Evolutionary conservation across 1,140 invertebrate genomes (phyloP).

Genomic region (Neodiprion lecontei): DNA sequence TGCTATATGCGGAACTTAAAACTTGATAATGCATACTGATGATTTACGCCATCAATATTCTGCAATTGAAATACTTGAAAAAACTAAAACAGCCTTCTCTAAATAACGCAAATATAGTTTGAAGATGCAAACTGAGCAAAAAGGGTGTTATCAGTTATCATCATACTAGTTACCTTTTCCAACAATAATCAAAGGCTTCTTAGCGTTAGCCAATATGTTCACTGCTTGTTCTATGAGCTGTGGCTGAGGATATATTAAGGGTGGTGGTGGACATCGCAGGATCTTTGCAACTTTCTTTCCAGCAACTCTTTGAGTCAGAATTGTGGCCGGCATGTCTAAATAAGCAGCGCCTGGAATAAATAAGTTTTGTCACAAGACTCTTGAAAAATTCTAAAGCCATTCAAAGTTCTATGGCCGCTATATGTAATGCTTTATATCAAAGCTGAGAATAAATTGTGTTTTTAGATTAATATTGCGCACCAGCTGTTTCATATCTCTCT

Average conservation of each 20-base stretch:
- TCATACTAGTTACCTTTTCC: conserved; percentile 76
- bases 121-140: no score
- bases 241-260: conserved; percentile 73
- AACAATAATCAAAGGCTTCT: conserved; percentile 87
- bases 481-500: no score
- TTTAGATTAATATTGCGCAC: no score
- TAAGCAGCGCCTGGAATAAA: conserved; percentile 74
- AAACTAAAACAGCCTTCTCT: no score
- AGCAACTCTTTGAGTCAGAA: conserved; percentile 66
- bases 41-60: no score
- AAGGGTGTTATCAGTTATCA: no score
- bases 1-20: no score
- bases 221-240: conserved; percentile 73
- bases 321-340: conserved; percentile 88
- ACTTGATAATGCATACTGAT: no score
- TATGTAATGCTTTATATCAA: no score
- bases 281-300: conserved; percentile 55
- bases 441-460: no score
- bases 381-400: neutral
- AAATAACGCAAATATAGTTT: no score
- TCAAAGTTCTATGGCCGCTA: neutral
- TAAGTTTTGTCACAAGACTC: neutral
- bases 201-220: conserved; percentile 72
- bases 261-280: conserved; percentile 66
- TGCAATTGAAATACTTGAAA: no score